Evolutionary conservation across 2,888 invertebrate species (phyloP), one percentile per base, ranked within the genome.

Genomic region (Erannis defoliaria): DNA sequence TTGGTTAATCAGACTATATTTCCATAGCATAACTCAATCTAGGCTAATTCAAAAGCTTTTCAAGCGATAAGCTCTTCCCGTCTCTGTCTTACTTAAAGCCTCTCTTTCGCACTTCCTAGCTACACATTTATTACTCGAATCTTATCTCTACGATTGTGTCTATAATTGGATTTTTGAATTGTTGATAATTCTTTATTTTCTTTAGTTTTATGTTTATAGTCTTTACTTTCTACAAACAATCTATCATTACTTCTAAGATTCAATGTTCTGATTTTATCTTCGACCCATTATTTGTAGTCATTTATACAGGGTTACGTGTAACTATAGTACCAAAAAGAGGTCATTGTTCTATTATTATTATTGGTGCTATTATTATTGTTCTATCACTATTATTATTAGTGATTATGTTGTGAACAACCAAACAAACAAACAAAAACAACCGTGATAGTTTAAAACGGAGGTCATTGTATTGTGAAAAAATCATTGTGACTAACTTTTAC

Each of bases 71-170:
- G 49, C 49, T 49, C 26, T 46, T 23, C 10, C 49, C 48, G 21
- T 42, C 26, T 21, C 38, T 48, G 38, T 35, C 16, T 33, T 19
- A 16, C 33, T 35, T 33, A 29, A 42, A 42, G 29, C 54, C 33
- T 68, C 65, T 70, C 57, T 53, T 54, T 75, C 66, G 55, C 64
- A 70, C 68, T 54, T 48, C 19, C 42, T 55, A 45, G 3, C 55
- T 37, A 45, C 12, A 54, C 35, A 14, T 18, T 43, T 43, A 45
- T 45, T 26, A 21, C 14, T 26, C 26, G 16, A 42, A 21, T 42
- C 2, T 16, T 26, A 26, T 2, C 4, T n/a, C 46, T 31, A 55
- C 9, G 8, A 23, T 43, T 33, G 18, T 8, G n/a, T 18, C 14
- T 31, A 38, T 6, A 29, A 21, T 42, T 42, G 12, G 4, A 2